phyloP scores from a whole-genome alignment of 2,797 vertebrate genomes.

The Nannoperca australis region DNA sequence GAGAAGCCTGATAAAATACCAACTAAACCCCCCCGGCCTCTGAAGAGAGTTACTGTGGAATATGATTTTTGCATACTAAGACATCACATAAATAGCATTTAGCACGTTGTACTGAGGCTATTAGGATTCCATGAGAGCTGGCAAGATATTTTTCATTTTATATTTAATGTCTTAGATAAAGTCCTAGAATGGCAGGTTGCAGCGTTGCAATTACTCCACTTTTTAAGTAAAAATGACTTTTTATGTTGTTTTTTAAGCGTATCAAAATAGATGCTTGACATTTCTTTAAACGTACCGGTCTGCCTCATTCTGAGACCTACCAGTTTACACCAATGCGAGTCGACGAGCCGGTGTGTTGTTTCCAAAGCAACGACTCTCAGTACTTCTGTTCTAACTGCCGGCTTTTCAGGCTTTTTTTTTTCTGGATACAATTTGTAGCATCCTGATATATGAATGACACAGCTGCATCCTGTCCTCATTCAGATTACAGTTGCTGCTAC shows the following conservation, averaged over 20 bases:
- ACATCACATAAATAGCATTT: slow-evolving; percentile 42
- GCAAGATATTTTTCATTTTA: background rate
- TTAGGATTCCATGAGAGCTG: slow-evolving; percentile 9
- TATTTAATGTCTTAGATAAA: background rate
- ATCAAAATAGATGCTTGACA: background rate
- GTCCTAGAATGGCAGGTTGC: background rate
- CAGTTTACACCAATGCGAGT: too few species aligned
- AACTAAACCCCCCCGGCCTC: slow-evolving; percentile 3
- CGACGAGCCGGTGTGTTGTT: too few species aligned
- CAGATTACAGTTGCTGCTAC: too few species aligned
- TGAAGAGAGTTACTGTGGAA: slow-evolving; percentile 27
- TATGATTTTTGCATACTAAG: slow-evolving; percentile 57
- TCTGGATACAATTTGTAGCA: too few species aligned
- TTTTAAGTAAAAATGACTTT: background rate
- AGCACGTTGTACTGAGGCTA: slow-evolving; percentile 25
- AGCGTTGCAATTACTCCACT: background rate
- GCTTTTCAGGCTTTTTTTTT: too few species aligned
- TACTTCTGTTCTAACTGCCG: too few species aligned
- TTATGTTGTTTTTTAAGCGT: background rate
- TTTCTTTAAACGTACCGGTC: background rate
- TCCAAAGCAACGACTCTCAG: too few species aligned
- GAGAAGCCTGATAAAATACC: slow-evolving; percentile 55
- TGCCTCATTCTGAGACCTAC: too few species aligned
- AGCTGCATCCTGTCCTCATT: too few species aligned
- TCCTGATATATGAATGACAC: too few species aligned